Evolutionary conservation across 2,797 vertebrate genomes (phyloP).

Genomic region (Acipenser ruthenus): DNA sequence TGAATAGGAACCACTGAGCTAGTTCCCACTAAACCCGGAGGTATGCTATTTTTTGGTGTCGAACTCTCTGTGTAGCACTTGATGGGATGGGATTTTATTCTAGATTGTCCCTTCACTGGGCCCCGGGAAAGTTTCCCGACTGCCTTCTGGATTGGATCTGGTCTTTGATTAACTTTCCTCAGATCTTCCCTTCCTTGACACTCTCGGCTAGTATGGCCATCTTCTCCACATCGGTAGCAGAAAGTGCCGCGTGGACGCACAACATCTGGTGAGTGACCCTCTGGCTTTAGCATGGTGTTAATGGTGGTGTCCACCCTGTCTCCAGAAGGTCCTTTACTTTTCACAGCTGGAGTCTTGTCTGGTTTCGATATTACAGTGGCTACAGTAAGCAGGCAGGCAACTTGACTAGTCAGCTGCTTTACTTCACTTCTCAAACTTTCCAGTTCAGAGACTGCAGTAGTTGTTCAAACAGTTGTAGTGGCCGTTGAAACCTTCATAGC

Average conservation of each 20-base stretch:
- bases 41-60: too few species aligned
- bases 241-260: constrained; percentile 11
- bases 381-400: background rate
- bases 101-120: too few species aligned
- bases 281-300: background rate
- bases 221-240: constrained; percentile 25
- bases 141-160: constrained; percentile 16
- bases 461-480: background rate
- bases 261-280: too few species aligned
- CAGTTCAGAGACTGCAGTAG: background rate
- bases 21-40: too few species aligned
- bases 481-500: background rate
- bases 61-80: too few species aligned
- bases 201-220: constrained; percentile 20
- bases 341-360: background rate
- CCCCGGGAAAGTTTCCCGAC: constrained; percentile 8
- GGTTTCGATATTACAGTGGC: background rate
- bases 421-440: constrained; percentile 4
- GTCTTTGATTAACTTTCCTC: constrained; percentile 16
- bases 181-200: constrained; percentile 20
- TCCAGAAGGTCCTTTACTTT: background rate
- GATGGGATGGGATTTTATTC: too few species aligned
- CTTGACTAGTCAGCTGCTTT: background rate
- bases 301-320: background rate
- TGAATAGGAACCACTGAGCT: too few species aligned